Evolutionary conservation across 2,797 vertebrate genomes (phyloP), one percentile per base, ranked within the genome.

Genomic region (Enteromius afrohamiltoni): DNA sequence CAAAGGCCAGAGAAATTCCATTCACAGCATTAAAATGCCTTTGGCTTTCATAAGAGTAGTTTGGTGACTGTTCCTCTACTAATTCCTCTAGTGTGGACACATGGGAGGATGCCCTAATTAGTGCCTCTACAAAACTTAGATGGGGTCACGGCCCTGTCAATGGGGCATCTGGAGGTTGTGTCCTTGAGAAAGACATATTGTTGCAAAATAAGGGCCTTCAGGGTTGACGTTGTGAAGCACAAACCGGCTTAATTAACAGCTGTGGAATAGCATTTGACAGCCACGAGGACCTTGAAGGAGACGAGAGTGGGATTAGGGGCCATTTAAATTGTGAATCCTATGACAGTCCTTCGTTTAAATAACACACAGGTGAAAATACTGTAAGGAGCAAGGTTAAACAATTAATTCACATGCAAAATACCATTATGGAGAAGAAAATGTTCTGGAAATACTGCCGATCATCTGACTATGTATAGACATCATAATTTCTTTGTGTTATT

Each of bases 101-200:
- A 58, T 49, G 79, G 85, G 83, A 88, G 79, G 83, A 23, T 82
- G 83, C 74, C 77, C 82, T 87, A 88, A 87, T 88, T 89, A 88
- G 80, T 75, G 77, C 80, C 83, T 77, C 77, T 86, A 77, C 79
- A 73, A 81, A 88, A 85, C 74, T 79, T 76, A 83, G 86, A 62
- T 80, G 80, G 86, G 89, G 86, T 89, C 84, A 87, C 11, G 78
- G 84, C 85, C 82, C 74, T 88, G 83, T 87, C 86, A 85, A 37
- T 68, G 67, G 78, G 81, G 67, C 64, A 34, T 62, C 37, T 21
- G 49, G 65, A 68, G 83, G 37, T 62, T n/a, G 26, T 88, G 89
- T 90, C 87, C 82, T 88, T 87, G 82, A 31, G 60, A 81, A 83
- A 84, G 65, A 75, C 64, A 71, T 74, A 53, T 53, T 77, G 84